These are phyloP conservation scores for Aethes cnicana DNA, from an alignment of 2,888 invertebrate genomes.

Conservation along the genomic window DNA sequence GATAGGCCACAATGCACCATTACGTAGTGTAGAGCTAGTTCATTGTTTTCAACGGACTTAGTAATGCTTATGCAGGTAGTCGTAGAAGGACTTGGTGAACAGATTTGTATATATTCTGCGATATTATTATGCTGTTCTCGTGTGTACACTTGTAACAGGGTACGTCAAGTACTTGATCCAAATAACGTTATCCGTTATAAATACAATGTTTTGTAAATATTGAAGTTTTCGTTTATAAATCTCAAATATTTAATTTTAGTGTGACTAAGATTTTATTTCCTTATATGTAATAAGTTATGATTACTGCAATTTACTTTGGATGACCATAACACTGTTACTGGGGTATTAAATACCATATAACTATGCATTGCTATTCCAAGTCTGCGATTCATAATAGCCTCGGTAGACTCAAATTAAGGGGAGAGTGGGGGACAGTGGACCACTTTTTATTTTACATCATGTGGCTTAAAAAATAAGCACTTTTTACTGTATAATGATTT, in stretches of 20 bases:
- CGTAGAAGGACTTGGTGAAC: constrained; percentile 28
- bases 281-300: constrained; percentile 1
- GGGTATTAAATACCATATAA: no score
- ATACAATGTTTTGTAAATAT: constrained; percentile 70
- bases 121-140: constrained; percentile 30
- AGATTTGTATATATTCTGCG: constrained; percentile 23
- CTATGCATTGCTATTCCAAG: no score
- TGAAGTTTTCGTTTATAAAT: constrained; percentile 43
- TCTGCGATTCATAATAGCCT: no score
- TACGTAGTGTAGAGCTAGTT: constrained; percentile 40
- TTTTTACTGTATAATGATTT: no score
- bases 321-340: constrained; percentile 35
- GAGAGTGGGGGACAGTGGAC: no score
- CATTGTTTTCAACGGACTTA: constrained; percentile 35
- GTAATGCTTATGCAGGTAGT: no score
- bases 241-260: constrained; percentile 29
- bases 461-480: no score
- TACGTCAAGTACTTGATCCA: constrained; percentile 42
- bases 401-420: no score
- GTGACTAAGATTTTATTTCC: constrained; percentile 10
- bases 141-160: constrained; percentile 45
- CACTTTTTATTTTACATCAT: no score
- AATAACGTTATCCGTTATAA: constrained; percentile 57
- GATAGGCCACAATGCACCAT: constrained; percentile 44
- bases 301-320: constrained; percentile 29